Conservation (phyloP, 2,888 invertebrate genomes). For the Ashinkailepas kermadecensis region DNA sequence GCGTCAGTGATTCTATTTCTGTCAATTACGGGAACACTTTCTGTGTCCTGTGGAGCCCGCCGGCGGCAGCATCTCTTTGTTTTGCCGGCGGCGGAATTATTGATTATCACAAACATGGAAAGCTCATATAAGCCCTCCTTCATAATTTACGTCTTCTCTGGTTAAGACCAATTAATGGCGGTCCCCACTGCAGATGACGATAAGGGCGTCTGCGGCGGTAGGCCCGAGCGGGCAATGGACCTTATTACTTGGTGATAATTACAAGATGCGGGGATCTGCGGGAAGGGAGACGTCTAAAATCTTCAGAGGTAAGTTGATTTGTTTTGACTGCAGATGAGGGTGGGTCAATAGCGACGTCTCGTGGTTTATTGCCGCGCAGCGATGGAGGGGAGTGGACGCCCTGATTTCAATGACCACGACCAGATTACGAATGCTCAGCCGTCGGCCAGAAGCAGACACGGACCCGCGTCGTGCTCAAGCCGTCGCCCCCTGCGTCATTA, state of each 20-base stretch:
- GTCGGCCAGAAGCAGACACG: no score
- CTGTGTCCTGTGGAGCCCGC: background rate
- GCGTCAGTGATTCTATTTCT: background rate
- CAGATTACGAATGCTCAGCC: background rate
- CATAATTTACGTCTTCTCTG: constrained; percentile 20
- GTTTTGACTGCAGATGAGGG: constrained; percentile 17
- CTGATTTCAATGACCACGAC: constrained; percentile 7
- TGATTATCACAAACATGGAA: constrained; percentile 19
- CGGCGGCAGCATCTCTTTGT: background rate
- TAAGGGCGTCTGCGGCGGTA: background rate
- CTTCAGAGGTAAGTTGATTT: background rate
- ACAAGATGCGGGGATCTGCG: constrained; percentile 14
- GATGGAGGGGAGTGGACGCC: background rate
- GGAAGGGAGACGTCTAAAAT: background rate
- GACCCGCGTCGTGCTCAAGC: background rate
- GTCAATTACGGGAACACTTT: background rate
- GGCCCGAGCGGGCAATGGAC: background rate
- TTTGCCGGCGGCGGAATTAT: background rate
- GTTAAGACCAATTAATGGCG: constrained; percentile 17
- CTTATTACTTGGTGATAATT: constrained; percentile 1
- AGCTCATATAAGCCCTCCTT: constrained; percentile 18
- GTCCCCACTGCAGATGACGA: background rate
- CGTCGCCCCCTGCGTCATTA: background rate
- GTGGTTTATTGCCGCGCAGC: background rate
- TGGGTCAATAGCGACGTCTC: background rate